Base-by-base conservation (phyloP, 2,797 vertebrate genomes). In the Poliocrania exsul region DNA sequence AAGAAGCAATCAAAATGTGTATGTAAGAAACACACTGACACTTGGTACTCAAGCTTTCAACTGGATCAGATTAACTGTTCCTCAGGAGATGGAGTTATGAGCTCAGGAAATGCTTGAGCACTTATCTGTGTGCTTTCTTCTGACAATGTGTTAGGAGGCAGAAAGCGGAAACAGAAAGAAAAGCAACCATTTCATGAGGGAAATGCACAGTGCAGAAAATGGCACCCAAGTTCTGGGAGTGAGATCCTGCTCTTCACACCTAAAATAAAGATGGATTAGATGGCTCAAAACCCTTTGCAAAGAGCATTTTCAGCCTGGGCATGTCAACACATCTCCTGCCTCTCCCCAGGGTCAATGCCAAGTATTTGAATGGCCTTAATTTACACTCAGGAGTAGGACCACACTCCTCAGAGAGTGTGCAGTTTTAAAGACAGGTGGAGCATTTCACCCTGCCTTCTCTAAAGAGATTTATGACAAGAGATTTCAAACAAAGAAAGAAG, bases 101-200 rank as follows among this genome's bases (percentile, higher is more conserved):
- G 65, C 46, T 89, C 90, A 93, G 93, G 92, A 95, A 96, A 89
- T 78, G 81, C 81, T 67, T 88, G 46, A 82, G 67, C 86, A 82
- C 71, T 92, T 95, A 69, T 74, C 92, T 87, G 53, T 11, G 1
- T 85, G 49, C 74, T 82, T 93, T 93, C 29, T 85, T 79, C 88
- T 85, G 86, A 90, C 81, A 84, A 29, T 33, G 71, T 71, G 86
- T 71, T 60, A 58, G 47, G 89, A 89, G 64, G 67, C 19, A 85
- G 66, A 90, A 71, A 69, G 50, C 20, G 69, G 81, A 38, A 54
- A 91, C 50, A 72, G 71, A 18, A 33, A 92, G 79, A 42, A 81
- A 92, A 87, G 31, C 19, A 47, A 29, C 20, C 35, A 33, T 74
- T 85, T 56, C 25, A 40, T 1, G 4, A 38, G 53, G 17, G 29